Conservation (phyloP, 2,113 vertebrate species). For the Herpailurus yagouaroundi region DNA sequence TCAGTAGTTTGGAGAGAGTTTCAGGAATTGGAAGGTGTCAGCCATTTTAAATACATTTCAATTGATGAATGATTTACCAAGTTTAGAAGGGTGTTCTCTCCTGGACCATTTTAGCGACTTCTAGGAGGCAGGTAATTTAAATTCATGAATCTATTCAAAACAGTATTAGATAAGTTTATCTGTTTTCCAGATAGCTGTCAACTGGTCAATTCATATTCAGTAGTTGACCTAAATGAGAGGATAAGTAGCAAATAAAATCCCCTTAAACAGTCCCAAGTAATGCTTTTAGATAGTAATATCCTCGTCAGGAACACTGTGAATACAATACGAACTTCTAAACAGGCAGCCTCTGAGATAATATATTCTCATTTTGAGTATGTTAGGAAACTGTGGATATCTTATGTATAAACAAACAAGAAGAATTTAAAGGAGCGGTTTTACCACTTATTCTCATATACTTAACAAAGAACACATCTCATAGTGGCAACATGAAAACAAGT, state of each 20-base stretch:
- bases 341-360: too few species aligned
- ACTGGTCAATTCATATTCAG: background rate
- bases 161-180: background rate
- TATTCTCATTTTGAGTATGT: background rate
- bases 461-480: background rate
- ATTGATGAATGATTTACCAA: background rate
- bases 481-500: background rate
- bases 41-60: conserved; percentile 12
- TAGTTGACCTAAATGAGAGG: background rate
- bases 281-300: background rate
- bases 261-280: fast-evolving
- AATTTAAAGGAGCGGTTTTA: background rate
- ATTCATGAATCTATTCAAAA: background rate
- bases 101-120: background rate
- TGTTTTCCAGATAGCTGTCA: background rate
- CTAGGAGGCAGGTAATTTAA: background rate
- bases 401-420: background rate
- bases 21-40: background rate
- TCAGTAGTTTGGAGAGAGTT: background rate
- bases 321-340: fast-evolving
- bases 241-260: background rate
- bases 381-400: background rate
- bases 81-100: background rate
- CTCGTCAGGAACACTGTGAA: background rate
- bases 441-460: background rate